A percentile compares a stretch with the other conserved stretches of the same genome.
phyloP scores from a whole-genome alignment of 2,113 vertebrate genomes.

The Plectropomus leopardus region DNA sequence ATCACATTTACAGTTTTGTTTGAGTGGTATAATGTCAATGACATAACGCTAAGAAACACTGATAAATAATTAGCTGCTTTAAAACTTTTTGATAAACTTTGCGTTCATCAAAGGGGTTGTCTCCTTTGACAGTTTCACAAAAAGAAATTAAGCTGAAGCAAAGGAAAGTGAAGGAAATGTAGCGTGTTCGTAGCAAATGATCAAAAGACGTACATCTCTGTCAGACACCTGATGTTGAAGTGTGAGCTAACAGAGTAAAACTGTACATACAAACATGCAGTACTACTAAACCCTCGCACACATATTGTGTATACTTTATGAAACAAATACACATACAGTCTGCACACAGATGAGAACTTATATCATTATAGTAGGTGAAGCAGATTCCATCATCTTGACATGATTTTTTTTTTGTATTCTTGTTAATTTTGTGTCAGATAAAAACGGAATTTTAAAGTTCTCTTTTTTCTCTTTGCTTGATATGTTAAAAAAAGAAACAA shows the following conservation, averaged over 20 bases:
- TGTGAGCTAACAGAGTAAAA: slow-evolving; percentile 48
- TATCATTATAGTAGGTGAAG: neutral
- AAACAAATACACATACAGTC: neutral
- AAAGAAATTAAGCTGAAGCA: slow-evolving; percentile 60
- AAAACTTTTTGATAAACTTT: slow-evolving; percentile 73
- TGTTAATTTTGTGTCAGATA: neutral
- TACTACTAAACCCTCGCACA: neutral
- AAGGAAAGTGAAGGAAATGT: slow-evolving; percentile 41
- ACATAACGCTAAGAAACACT: slow-evolving; percentile 39
- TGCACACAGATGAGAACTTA: neutral
- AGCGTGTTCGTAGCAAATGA: slow-evolving; percentile 53
- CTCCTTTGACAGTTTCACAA: slow-evolving; percentile 66
- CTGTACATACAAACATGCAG: slow-evolving; percentile 17
- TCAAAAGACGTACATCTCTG: slow-evolving; percentile 67
- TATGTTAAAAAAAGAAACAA: no score
- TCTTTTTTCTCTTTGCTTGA: no score
- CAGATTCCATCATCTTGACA: neutral
- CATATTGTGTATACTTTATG: neutral
- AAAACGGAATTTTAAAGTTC: neutral
- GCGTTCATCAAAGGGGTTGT: slow-evolving; percentile 67
- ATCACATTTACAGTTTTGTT: slow-evolving; percentile 55
- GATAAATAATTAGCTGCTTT: slow-evolving; percentile 70
- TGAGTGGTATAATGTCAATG: slow-evolving; percentile 58
- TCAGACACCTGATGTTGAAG: slow-evolving; percentile 38
- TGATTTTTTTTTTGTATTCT: neutral